Base-by-base conservation (phyloP, 2,888 invertebrate species). In the Glaucopsyche alexis region DNA sequence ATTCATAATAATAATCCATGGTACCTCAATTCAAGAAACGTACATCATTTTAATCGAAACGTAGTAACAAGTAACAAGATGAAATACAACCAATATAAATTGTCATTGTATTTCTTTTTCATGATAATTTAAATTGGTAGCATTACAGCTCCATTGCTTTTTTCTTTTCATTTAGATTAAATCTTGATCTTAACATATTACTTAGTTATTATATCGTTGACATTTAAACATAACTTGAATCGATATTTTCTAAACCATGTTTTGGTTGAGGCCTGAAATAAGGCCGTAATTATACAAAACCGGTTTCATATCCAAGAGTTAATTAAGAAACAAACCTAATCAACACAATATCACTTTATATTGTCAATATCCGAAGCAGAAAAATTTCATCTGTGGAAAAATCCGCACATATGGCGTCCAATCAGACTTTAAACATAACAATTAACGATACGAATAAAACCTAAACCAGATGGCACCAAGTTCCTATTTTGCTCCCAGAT, bases 381-480 rank as follows among this genome's bases (percentile, higher is more conserved):
- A 60, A 60, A 60, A 60, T 60, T 60, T 60, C 11, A 60, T 60
- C 6, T 60, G 2, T 29, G 13, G 11, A 29, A 38, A 16, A 55
- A 55, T 13, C 47, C 8, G 8, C 47, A 47, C 47, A 11, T 4
- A 29, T 29, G 47, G 11, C 47, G 38, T 60, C 60, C 60, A 60
- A 60, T 60, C 29, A 60, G 60, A 16, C 67, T 67, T 45, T 66
- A 40, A 16, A 16, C 40, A 45, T 67, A 67, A 67, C 45, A 69
- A 69, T 69, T 69, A 69, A 69, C 69, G 14, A 14, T 19, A 4
- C 55, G 14, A 55, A 29, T 49, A 69, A 69, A 69, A 69, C 14
- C 19, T 13, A 67, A 67, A 67, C 67, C 45, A 45, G 49, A 69
- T 45, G 67, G 16, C 69, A 29, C 67, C 29, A 66, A 29, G 16